Conservation (phyloP, 2,888 invertebrate species). For the Tipula lateralis region DNA sequence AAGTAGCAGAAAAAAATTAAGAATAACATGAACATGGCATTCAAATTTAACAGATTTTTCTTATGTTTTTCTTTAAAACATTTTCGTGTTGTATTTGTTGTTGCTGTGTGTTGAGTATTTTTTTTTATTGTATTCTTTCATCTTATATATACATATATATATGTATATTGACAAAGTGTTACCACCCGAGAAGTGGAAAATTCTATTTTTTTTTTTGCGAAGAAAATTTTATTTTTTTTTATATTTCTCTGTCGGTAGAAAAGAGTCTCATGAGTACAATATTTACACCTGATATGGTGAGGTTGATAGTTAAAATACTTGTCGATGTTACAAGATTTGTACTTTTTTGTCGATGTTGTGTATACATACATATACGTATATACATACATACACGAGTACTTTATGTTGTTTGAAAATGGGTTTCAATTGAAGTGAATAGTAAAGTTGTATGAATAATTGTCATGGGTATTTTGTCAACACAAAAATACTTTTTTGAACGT, state of each 20-base stretch:
- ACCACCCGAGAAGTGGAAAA: not conserved
- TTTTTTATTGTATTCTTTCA: not conserved
- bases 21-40: not conserved
- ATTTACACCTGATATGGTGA: not conserved
- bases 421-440: not conserved
- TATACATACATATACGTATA: not conserved
- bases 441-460: not conserved
- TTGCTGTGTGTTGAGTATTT: not conserved
- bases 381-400: too few relatives aligned
- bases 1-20: conserved; percentile 2
- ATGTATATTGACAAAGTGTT: not conserved
- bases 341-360: not conserved
- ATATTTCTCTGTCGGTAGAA: not conserved
- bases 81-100: not conserved
- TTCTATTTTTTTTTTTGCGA: not conserved
- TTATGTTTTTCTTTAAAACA: conserved; percentile 3
- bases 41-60: conserved; percentile 2
- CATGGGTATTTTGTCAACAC: not conserved
- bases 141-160: too few relatives aligned
- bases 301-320: conserved; percentile 1
- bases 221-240: not conserved
- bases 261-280: not conserved
- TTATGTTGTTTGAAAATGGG: not conserved
- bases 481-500: not conserved
- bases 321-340: not conserved